Evolutionary conservation across 2,113 vertebrate species (phyloP), one percentile per base, ranked within the genome.

Genomic region (Stercorarius parasiticus): DNA sequence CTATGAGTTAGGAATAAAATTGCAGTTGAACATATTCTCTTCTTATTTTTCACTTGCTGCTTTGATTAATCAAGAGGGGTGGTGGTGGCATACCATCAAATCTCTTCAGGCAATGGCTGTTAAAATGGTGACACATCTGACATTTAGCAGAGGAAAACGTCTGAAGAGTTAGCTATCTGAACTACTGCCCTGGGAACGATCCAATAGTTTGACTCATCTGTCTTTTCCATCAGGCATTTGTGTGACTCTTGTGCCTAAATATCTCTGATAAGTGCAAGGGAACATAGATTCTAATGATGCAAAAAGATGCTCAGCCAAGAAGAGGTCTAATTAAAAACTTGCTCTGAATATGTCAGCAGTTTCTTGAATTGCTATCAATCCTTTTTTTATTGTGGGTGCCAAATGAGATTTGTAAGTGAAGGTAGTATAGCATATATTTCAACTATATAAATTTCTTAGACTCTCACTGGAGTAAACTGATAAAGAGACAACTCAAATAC

Each of bases 341-440:
- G 71, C 98, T 98, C 96, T 77, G 98, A 95, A 80, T 98, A 83
- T 90, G 84, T 98, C 97, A 96, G 97, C 29, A 8, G 97, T 97
- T 96, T 97, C 98, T 95, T 98, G 96, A 73, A 97, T 98, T 47
- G 96, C 95, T 97, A 23, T 84, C 95, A 94, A 17, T 98, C 98
- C 93, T 95, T 98, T 97, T 98, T 95, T 95, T 98, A 89, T 98
- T 97, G 86, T 98, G 97, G 5, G 83, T 90, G 66, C 98, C 98
- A 7, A 97, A 97, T 58, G 98, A 67, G 88, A 98, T 97, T 94
- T 99, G 97, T 50, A 98, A 98, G 74, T 98, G 96, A 95, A 98
- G 97, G 92, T 97, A 98, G 97, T 98, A 88, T 32, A 90, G 92
- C 47, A 73, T 74, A 7, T 26, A 62, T 10, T 86, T 76, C 65